phyloP scores from a whole-genome alignment of 2,797 vertebrate species.

The Dicrostonyx torquatus region DNA sequence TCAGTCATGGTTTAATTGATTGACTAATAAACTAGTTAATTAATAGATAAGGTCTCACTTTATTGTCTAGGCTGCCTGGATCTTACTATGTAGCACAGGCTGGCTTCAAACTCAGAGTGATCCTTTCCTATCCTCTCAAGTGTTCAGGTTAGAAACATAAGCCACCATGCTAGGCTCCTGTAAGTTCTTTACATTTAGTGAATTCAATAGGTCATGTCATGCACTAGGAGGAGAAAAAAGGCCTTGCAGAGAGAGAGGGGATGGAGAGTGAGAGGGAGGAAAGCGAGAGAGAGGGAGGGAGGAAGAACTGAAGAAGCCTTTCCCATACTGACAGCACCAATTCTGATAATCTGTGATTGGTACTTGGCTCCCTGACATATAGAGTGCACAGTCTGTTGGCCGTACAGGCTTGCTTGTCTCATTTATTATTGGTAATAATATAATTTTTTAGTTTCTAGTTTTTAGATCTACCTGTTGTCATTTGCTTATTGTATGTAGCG shows the following conservation, averaged over 20 bases:
- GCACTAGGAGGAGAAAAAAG: neutral
- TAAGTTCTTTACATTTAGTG: constrained; percentile 37
- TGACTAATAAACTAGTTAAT: neutral
- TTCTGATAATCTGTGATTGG: neutral
- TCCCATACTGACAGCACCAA: neutral
- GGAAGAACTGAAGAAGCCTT: neutral
- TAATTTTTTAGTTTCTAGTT: neutral
- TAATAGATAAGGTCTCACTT: neutral
- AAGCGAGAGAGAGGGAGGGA: neutral
- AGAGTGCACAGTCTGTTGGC: neutral
- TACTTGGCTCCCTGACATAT: neutral
- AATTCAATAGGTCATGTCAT: neutral
- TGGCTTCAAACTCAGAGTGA: neutral
- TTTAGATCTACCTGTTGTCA: neutral
- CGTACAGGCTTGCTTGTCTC: neutral
- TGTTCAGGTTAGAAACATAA: neutral
- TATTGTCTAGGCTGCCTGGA: neutral
- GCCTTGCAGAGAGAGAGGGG: neutral
- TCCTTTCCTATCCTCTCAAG: neutral
- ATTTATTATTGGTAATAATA: neutral
- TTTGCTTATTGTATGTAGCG: neutral
- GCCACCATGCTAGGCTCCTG: neutral
- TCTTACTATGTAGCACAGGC: neutral
- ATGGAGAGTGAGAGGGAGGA: neutral
- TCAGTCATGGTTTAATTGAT: neutral